A percentile compares a stretch with the other conserved stretches of the same genome.
Conservation (phyloP, 1,140 invertebrate genomes). For the Drosophila littoralis region DNA sequence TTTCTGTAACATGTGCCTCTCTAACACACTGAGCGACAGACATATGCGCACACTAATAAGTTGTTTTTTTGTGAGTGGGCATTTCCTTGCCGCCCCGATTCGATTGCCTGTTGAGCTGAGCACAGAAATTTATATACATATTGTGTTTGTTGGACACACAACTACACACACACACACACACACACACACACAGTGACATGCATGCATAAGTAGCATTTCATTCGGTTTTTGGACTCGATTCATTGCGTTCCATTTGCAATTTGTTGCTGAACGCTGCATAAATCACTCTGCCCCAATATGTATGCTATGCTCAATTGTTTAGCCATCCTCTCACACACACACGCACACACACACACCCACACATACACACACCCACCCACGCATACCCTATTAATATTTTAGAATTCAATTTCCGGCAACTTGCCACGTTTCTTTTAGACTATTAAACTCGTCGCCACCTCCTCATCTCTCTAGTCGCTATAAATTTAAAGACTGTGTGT, state of each 20-base stretch:
- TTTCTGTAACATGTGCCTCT: slow-evolving; percentile 54
- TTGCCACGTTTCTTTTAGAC: slow-evolving; percentile 46
- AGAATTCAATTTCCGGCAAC: slow-evolving; percentile 76
- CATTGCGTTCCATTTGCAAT: slow-evolving; percentile 73
- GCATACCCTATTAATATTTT: slow-evolving; percentile 68
- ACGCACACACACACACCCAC: not conserved
- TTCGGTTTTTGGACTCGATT: slow-evolving; percentile 48
- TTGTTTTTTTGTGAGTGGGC: slow-evolving; percentile 4
- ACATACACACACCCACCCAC: not conserved
- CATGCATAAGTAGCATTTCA: slow-evolving; percentile 78
- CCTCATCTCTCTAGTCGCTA: slow-evolving; percentile 6
- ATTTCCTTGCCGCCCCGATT: not conserved
- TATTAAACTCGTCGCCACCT: slow-evolving; percentile 34
- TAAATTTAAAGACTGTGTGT: slow-evolving; percentile 61
- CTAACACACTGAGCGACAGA: slow-evolving; percentile 18
- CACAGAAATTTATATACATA: slow-evolving; percentile 32
- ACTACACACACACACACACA: slow-evolving; percentile 4
- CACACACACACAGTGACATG: slow-evolving; percentile 39
- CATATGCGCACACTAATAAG: slow-evolving; percentile 53
- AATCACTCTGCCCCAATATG: slow-evolving; percentile 66
- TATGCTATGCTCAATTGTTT: slow-evolving; percentile 51
- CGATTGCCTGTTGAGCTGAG: slow-evolving; percentile 36
- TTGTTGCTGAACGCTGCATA: slow-evolving; percentile 56
- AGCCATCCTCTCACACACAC: slow-evolving; percentile 10
- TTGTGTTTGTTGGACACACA: slow-evolving; percentile 24